A percentile compares a stretch with the other conserved stretches of the same genome.
These are phyloP conservation scores for Rhinogobius similis DNA, from an alignment of 2,113 vertebrate genomes.

Conservation along the genomic window DNA sequence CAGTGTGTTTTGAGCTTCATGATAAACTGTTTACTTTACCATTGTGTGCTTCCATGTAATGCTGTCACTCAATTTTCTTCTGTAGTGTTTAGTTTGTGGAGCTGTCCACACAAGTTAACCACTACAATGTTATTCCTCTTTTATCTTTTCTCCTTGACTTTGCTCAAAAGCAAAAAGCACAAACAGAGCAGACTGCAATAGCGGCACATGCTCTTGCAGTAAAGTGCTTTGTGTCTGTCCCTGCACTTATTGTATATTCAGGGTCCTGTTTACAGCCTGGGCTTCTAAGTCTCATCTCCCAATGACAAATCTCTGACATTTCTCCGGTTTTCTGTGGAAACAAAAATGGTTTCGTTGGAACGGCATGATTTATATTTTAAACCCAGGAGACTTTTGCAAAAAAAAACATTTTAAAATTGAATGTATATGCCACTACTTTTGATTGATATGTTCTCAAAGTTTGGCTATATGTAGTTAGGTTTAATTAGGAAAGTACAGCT, in stretches of 20 bases:
- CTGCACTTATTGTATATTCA: constrained; percentile 14
- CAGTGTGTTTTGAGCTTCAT: constrained; percentile 12
- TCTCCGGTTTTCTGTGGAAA: not conserved
- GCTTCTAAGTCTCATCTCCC: constrained; percentile 19
- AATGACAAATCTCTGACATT: constrained; percentile 11
- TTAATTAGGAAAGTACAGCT: not conserved
- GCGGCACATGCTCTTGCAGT: constrained; percentile 7
- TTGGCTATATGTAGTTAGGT: not conserved
- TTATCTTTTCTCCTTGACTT: constrained; percentile 41
- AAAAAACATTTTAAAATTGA: not conserved
- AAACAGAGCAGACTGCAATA: constrained; percentile 18
- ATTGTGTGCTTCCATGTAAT: constrained; percentile 15
- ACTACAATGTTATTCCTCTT: constrained; percentile 20
- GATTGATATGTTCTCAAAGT: not conserved
- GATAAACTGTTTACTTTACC: constrained; percentile 11
- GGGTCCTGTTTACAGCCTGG: constrained; percentile 20
- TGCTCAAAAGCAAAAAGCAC: not conserved
- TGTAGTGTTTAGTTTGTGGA: not conserved
- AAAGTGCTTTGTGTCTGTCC: constrained; percentile 15
- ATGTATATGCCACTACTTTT: not conserved
- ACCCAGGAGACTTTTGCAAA: not conserved
- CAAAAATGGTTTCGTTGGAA: constrained; percentile 3
- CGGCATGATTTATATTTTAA: not conserved
- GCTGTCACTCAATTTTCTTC: constrained; percentile 21
- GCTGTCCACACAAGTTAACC: constrained; percentile 18